These are phyloP conservation scores for Conus ventricosus DNA, from an alignment of 1,140 invertebrate genomes.

Conservation along the genomic window DNA sequence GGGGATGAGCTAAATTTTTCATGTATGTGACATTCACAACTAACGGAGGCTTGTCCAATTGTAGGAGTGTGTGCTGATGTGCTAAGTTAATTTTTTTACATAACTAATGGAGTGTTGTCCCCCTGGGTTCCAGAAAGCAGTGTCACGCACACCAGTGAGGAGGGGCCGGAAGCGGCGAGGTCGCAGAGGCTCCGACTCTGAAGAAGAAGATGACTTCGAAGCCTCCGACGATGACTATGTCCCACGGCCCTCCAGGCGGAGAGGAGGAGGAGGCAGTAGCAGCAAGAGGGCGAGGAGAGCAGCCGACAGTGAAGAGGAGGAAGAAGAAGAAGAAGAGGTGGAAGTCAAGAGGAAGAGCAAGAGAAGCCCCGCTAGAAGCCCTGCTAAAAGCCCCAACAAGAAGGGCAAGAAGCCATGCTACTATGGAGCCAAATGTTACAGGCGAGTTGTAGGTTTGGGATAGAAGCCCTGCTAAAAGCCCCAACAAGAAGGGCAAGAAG, in stretches of 20 bases:
- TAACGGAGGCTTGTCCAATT: too few species aligned
- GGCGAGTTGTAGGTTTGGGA: conserved; percentile 52
- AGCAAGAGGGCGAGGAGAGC: conserved; percentile 40
- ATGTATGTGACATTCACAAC: too few species aligned
- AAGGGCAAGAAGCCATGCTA: conserved; percentile 57
- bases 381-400: conserved; percentile 15
- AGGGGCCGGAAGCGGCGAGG: conserved; percentile 37
- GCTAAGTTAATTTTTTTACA: too few species aligned
- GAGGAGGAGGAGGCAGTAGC: conserved; percentile 44
- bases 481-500: conserved; percentile 36
- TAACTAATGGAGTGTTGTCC: too few species aligned
- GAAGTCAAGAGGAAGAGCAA: conserved; percentile 46
- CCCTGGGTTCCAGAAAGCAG: too few species aligned
- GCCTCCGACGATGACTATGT: conserved; percentile 64
- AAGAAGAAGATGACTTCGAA: conserved; percentile 59
- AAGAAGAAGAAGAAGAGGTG: conserved; percentile 38
- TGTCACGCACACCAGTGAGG: neutral
- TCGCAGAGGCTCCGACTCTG: conserved; percentile 45
- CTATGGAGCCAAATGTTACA: conserved; percentile 73
- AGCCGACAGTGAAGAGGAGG: conserved; percentile 54
- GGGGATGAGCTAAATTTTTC: too few species aligned
- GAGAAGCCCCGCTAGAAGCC: conserved; percentile 18
- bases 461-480: neutral
- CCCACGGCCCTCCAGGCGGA: conserved; percentile 60
- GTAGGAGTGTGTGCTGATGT: too few species aligned